Evolutionary conservation across 2,113 vertebrate species (phyloP).

Genomic region (Phodopus roborovskii): DNA sequence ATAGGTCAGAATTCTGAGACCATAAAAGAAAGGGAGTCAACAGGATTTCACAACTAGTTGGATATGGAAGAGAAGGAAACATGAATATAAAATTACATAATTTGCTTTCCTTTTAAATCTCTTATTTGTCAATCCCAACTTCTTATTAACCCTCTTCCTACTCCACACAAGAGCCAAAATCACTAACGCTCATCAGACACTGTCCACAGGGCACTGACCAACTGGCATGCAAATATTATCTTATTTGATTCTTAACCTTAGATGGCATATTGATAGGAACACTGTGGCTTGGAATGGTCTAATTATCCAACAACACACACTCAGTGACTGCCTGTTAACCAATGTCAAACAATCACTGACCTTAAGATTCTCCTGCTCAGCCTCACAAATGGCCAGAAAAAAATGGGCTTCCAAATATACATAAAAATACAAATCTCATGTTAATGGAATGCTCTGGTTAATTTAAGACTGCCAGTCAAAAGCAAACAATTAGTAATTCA

Average conservation of each 20-base stretch:
- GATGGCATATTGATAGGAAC: background rate
- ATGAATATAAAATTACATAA: slow-evolving; percentile 26
- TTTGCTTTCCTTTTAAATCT: background rate
- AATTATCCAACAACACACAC: background rate
- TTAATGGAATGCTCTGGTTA: background rate
- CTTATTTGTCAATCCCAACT: background rate
- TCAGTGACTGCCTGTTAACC: background rate
- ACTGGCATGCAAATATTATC: background rate
- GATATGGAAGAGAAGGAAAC: background rate
- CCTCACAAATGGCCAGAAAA: background rate
- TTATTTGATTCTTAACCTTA: background rate
- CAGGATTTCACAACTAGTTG: background rate
- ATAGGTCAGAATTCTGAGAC: background rate
- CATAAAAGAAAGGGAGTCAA: background rate
- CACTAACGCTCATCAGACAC: background rate
- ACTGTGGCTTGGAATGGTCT: background rate
- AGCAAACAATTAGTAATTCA: background rate
- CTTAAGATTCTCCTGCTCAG: background rate
- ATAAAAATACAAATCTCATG: background rate
- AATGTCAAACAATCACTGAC: slow-evolving; percentile 23
- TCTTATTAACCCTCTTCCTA: background rate
- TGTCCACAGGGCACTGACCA: background rate
- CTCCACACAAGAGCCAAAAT: background rate
- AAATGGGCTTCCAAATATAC: background rate
- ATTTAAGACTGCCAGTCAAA: background rate